A percentile compares a stretch with the other conserved stretches of the same genome.
These are phyloP conservation scores for Acleris emargana DNA, from an alignment of 2,888 invertebrate species.

Conservation along the genomic window DNA sequence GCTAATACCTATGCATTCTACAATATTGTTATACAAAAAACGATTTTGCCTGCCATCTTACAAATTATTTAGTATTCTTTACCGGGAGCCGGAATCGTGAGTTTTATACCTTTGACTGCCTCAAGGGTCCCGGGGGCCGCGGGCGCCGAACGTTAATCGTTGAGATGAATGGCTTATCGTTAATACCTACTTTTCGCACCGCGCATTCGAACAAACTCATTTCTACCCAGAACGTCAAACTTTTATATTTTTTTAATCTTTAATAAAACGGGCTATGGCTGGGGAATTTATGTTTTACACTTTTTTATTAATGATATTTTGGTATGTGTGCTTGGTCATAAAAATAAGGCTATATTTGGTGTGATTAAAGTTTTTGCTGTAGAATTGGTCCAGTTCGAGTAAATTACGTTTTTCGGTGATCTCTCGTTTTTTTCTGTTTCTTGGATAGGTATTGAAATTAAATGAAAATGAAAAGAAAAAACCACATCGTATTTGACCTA, in stretches of 20 bases:
- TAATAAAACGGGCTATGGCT: slow-evolving; percentile 9
- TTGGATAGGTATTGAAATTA: too few relatives aligned
- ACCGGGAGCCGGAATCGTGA: slow-evolving; percentile 23
- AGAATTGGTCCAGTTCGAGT: too few relatives aligned
- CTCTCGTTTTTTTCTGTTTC: too few relatives aligned
- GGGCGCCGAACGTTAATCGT: slow-evolving; percentile 31
- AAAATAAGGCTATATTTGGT: too few relatives aligned
- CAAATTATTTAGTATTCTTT: slow-evolving; percentile 36
- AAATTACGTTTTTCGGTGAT: too few relatives aligned
- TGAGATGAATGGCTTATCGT: slow-evolving; percentile 33
- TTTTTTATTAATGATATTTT: not conserved
- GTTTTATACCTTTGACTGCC: slow-evolving; percentile 31
- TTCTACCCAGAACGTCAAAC: slow-evolving; percentile 23
- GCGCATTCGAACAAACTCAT: slow-evolving; percentile 25
- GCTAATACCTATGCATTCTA: not conserved
- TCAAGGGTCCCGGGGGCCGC: slow-evolving; percentile 24
- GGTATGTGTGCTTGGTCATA: too few relatives aligned
- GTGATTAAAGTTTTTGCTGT: too few relatives aligned
- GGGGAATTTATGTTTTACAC: slow-evolving; percentile 5
- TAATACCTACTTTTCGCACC: slow-evolving; percentile 27
- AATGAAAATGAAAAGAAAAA: too few relatives aligned
- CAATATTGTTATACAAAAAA: not conserved
- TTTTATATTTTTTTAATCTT: slow-evolving; percentile 26
- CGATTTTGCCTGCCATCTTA: slow-evolving; percentile 4
- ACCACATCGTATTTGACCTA: too few relatives aligned